Base-by-base conservation (phyloP, 2,113 vertebrate species). In the Cairina moschata region DNA sequence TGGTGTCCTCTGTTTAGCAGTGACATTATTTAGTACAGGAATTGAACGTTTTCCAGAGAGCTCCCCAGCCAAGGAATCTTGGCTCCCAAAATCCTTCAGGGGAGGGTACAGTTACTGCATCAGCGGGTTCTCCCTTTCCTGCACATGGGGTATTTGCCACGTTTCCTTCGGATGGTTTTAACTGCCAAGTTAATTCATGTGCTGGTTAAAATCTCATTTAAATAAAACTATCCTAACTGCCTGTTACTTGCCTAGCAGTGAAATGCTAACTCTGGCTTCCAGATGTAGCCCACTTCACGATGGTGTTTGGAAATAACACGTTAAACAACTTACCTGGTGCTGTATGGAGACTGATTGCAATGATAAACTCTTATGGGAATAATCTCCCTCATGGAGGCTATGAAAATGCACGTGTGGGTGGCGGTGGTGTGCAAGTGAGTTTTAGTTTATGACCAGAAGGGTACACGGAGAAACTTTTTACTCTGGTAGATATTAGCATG, bases 131-230 rank as follows among this genome's bases (percentile, higher is more conserved):
- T 83, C 42, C n/a, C 4, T 17, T 81, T 89, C 71, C 29, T 65
- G 32, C 31, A 0, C 4, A 5, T 5, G 20, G 38, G 29, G 18
- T 48, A 20, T 55, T 72, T n/a, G 6, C 23, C 75, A 17, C 0
- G 1, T 65, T 59, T 55, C 52, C 34, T 62, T 54, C n/a, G 62
- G 77, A 42, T 8, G 36, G 8, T 65, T 73, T 88, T 66, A 77
- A 32, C 50, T 32, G 56, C 36, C 38, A 34, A n/a, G 38, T 90
- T 63, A 55, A 74, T 94, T 34, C 48, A 31, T 46, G 16, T 3
- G 4, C 40, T 42, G 6, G 5, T 78, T 59, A 38, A 55, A 50
- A 20, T 13, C 0, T 0, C 34, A 18, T 88, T 71, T 60, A 36
- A 88, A 78, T 14, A 11, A 55, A 31, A 11, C 21, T 62, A 18